A percentile compares a stretch with the other conserved stretches of the same genome.
Conservation (phyloP, 2,113 vertebrate genomes). For the Scophthalmus maximus region DNA sequence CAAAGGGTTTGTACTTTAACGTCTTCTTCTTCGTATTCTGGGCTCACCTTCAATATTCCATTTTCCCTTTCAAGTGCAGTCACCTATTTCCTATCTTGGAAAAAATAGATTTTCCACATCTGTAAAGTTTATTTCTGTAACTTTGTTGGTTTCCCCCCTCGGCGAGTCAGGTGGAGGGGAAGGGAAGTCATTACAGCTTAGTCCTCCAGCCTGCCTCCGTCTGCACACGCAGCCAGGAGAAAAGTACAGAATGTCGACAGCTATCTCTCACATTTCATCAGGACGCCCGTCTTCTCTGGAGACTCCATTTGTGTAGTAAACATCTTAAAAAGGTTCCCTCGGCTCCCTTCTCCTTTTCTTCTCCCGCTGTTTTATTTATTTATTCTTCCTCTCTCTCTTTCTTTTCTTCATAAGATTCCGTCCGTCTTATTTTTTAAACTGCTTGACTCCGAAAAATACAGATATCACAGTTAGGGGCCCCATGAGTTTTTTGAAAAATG, state of each 20-base stretch:
- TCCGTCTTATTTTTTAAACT: slow-evolving; percentile 79
- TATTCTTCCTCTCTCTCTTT: slow-evolving; percentile 24
- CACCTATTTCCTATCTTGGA: slow-evolving; percentile 69
- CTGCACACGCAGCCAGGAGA: slow-evolving; percentile 60
- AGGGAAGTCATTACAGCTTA: slow-evolving; percentile 81
- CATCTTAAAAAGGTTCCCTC: slow-evolving; percentile 78
- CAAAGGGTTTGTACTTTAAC: slow-evolving; percentile 19
- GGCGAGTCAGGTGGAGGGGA: slow-evolving; percentile 74
- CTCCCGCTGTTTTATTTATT: slow-evolving; percentile 69
- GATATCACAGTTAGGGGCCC: slow-evolving; percentile 78
- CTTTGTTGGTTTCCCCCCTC: slow-evolving; percentile 72
- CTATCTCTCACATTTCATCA: slow-evolving; percentile 78
- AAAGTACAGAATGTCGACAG: slow-evolving; percentile 73
- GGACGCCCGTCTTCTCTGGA: slow-evolving; percentile 66
- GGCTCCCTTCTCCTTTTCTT: slow-evolving; percentile 71
- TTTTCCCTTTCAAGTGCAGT: slow-evolving; percentile 62
- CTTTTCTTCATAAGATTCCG: slow-evolving; percentile 45
- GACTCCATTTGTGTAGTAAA: slow-evolving; percentile 80
- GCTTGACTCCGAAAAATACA: slow-evolving; percentile 81
- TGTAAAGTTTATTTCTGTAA: slow-evolving; percentile 76
- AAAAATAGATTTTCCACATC: slow-evolving; percentile 73
- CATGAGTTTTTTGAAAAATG: slow-evolving; percentile 81
- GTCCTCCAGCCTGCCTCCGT: slow-evolving; percentile 66
- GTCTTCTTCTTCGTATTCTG: background rate
- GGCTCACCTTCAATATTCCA: slow-evolving; percentile 37